These are phyloP conservation scores for Noturus placidus DNA, from an alignment of 2,113 vertebrate species.

Conservation along the genomic window DNA sequence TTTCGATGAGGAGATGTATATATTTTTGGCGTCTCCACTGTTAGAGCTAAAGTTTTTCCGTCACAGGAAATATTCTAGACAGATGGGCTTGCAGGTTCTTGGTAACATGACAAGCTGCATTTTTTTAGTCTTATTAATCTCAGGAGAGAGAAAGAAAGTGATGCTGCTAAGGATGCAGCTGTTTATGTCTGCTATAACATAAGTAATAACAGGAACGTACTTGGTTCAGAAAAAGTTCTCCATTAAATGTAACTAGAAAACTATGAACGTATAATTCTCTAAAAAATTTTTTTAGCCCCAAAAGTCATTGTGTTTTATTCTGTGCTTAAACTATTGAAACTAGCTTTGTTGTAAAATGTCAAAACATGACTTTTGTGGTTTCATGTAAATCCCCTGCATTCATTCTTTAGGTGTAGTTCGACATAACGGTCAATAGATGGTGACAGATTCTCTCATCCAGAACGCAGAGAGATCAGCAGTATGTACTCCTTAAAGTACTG, in stretches of 20 bases:
- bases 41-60: not conserved
- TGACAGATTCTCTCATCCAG: conserved; percentile 9
- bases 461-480: not conserved
- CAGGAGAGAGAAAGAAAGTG: not conserved
- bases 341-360: not conserved
- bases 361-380: not conserved
- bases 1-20: not conserved
- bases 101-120: not conserved
- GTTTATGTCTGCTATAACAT: not conserved
- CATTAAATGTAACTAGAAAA: not conserved
- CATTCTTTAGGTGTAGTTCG: not conserved
- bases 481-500: not conserved
- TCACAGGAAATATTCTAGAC: not conserved
- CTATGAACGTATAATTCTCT: not conserved
- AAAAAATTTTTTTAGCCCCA: not conserved
- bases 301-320: not conserved
- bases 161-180: not conserved
- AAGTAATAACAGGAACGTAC: not conserved
- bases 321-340: not conserved
- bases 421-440: conserved; percentile 32
- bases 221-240: not conserved
- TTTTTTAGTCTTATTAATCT: not conserved
- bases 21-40: not conserved
- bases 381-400: not conserved
- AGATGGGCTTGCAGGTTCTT: not conserved